These are phyloP conservation scores for Dendrolimus pini DNA, from an alignment of 2,888 invertebrate genomes.

Conservation along the genomic window DNA sequence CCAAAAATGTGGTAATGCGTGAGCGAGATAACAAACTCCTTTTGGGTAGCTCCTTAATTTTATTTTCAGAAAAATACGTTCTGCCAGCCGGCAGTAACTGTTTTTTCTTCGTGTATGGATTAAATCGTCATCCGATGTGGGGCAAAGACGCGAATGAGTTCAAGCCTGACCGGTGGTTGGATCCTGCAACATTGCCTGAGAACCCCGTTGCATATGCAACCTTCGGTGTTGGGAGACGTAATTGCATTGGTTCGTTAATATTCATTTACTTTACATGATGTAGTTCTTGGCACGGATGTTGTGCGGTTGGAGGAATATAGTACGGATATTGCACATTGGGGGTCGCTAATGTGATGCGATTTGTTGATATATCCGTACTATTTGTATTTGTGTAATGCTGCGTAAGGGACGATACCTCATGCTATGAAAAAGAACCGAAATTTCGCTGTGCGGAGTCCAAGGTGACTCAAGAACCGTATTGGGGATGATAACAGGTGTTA, in stretches of 20 bases:
- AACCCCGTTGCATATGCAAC: conserved; percentile 13
- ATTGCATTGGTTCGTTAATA: conserved; percentile 11
- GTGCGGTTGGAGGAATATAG: not conserved
- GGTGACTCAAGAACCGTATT: too few species aligned
- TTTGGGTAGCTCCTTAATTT: not conserved
- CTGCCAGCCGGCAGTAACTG: conserved; percentile 11
- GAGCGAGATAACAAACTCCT: too few species aligned
- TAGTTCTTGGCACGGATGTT: not conserved
- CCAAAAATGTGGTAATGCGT: too few species aligned
- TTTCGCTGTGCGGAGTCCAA: too few species aligned
- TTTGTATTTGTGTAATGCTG: not conserved
- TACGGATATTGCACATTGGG: not conserved
- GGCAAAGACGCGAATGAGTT: conserved; percentile 12
- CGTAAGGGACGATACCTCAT: too few species aligned
- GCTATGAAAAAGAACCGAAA: too few species aligned
- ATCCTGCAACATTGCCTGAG: conserved; percentile 10
- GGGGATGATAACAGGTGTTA: too few species aligned
- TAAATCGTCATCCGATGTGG: conserved; percentile 9
- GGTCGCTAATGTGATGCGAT: not conserved
- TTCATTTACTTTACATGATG: not conserved
- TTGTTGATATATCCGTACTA: not conserved
- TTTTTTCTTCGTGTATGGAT: conserved; percentile 3
- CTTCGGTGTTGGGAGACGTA: conserved; percentile 14
- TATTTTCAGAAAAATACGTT: conserved; percentile 13
- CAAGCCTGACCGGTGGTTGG: conserved; percentile 15